These are phyloP conservation scores for Mustela lutreola DNA, from an alignment of 2,113 vertebrate genomes.

Conservation along the genomic window DNA sequence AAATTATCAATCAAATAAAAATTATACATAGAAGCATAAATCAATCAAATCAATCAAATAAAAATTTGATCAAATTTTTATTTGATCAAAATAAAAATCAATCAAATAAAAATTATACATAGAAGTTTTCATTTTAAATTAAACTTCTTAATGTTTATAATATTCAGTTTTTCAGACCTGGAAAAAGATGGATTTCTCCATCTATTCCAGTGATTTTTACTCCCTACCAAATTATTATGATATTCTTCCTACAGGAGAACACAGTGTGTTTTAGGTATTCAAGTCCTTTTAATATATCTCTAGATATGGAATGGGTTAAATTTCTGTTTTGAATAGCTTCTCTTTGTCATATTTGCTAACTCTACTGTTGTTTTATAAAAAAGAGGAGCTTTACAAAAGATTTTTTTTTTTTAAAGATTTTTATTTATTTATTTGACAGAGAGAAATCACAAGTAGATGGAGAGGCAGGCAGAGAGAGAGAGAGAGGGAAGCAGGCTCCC, in stretches of 20 bases:
- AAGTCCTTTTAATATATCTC: neutral
- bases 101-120: neutral
- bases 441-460: too few species aligned
- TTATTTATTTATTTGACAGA: too few species aligned
- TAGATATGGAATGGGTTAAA: neutral
- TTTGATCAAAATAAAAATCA: too few species aligned
- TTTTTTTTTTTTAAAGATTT: neutral
- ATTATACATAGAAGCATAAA: neutral
- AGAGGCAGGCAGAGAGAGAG: too few species aligned
- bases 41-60: neutral
- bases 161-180: neutral
- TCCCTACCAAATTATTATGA: neutral
- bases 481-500: too few species aligned
- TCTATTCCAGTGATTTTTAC: neutral
- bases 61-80: neutral
- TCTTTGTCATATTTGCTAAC: neutral
- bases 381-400: neutral
- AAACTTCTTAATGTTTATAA: neutral
- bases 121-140: neutral
- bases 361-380: neutral
- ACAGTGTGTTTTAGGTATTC: neutral
- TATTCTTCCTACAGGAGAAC: rapidly evolving
- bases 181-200: neutral
- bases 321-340: neutral
- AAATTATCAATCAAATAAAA: neutral